Percentiles rank a stretch among this genome's conserved stretches.
Conservation (phyloP, 2,113 vertebrate species). For the Mesocricetus auratus region DNA sequence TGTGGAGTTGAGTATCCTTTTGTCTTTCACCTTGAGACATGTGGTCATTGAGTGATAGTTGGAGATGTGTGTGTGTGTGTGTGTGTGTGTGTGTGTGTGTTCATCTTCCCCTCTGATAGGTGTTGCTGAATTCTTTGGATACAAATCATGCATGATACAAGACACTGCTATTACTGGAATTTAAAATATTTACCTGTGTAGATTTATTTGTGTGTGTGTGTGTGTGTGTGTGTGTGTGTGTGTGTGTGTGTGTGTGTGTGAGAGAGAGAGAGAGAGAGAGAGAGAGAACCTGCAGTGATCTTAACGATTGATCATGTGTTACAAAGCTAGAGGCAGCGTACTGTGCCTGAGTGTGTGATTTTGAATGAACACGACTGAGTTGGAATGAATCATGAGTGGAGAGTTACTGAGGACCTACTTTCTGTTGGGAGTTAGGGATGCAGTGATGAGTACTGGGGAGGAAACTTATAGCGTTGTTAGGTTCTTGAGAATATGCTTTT, state of each 20-base stretch:
- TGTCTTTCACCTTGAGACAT: background rate
- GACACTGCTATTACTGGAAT: background rate
- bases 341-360: background rate
- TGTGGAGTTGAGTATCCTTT: background rate
- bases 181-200: background rate
- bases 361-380: background rate
- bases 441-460: background rate
- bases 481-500: background rate
- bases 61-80: background rate
- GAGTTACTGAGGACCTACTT: background rate
- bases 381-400: background rate
- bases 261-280: too few species aligned
- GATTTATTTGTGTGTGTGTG: too few species aligned
- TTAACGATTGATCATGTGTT: background rate
- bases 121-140: constrained; percentile 14
- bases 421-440: background rate
- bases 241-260: too few species aligned
- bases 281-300: background rate
- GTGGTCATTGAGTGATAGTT: background rate
- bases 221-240: too few species aligned
- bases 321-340: background rate
- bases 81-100: background rate
- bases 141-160: background rate
- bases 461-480: background rate
- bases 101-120: background rate